Evolutionary conservation across 2,113 vertebrate species (phyloP).

Genomic region (Leucosticte australis): DNA sequence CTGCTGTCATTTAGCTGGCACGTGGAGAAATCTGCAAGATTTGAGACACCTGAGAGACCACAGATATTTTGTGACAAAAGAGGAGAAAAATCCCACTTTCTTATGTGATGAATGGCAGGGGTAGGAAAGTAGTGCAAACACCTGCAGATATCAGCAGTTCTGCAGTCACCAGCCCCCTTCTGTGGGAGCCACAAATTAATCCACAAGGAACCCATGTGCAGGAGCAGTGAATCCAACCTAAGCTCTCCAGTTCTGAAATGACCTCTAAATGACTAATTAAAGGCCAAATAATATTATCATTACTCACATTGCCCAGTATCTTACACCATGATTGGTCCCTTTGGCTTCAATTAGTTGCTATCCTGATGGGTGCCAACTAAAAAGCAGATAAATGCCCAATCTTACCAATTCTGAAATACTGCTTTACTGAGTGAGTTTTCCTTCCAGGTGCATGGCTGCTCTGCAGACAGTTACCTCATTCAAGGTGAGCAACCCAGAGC

Average conservation of each 20-base stretch:
- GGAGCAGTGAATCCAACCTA: background rate
- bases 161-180: background rate
- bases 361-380: background rate
- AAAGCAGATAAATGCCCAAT: background rate
- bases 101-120: background rate
- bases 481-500: background rate
- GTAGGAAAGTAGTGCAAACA: background rate
- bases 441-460: background rate
- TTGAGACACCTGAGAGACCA: background rate
- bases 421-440: background rate
- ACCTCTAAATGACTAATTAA: slow-evolving; percentile 17
- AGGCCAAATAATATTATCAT: background rate
- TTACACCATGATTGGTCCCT: background rate
- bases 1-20: background rate
- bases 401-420: background rate
- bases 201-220: background rate
- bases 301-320: background rate
- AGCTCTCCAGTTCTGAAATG: background rate
- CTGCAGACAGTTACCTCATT: background rate
- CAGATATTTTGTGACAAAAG: background rate
- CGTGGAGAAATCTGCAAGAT: background rate
- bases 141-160: slow-evolving; percentile 8
- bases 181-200: slow-evolving; percentile 19
- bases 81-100: background rate
- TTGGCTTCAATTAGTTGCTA: slow-evolving; percentile 42